Conservation (phyloP, 2,888 invertebrate species). For the Tolmerus cingulatus region DNA sequence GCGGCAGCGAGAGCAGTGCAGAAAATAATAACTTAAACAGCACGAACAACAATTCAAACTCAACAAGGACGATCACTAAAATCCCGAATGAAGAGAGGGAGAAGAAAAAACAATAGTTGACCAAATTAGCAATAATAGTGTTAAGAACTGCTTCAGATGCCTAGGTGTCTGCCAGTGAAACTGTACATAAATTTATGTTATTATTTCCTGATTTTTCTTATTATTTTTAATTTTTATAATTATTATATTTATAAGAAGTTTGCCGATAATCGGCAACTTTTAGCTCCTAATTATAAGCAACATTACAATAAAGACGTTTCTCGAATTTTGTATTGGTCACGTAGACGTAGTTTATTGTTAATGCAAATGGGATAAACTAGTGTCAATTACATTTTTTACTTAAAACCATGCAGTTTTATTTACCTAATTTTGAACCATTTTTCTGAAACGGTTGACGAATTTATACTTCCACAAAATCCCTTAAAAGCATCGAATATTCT, state of each 20-base stretch:
- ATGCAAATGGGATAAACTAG: slow-evolving; percentile 21
- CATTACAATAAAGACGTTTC: neutral
- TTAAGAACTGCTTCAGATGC: neutral
- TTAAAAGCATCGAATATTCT: too few species aligned
- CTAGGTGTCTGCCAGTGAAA: neutral
- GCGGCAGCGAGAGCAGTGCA: slow-evolving; percentile 55
- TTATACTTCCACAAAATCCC: too few species aligned
- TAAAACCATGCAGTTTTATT: neutral
- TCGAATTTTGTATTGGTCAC: slow-evolving; percentile 1
- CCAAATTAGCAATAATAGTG: neutral
- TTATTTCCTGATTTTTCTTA: neutral
- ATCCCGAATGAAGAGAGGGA: neutral
- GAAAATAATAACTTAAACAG: slow-evolving; percentile 54
- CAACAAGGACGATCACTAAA: neutral
- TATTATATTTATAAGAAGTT: slow-evolving; percentile 2
- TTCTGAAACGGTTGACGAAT: too few species aligned
- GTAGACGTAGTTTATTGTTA: slow-evolving; percentile 23
- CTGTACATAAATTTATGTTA: neutral
- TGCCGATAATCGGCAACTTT: slow-evolving; percentile 12
- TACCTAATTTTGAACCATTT: neutral
- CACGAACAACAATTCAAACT: slow-evolving; percentile 48
- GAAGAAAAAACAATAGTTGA: neutral
- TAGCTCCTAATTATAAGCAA: slow-evolving; percentile 4
- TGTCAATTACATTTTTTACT: slow-evolving; percentile 32
- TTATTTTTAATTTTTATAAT: neutral